These are phyloP conservation scores for Artibeus jamaicensis DNA, from an alignment of 2,797 vertebrate species.

Conservation along the genomic window DNA sequence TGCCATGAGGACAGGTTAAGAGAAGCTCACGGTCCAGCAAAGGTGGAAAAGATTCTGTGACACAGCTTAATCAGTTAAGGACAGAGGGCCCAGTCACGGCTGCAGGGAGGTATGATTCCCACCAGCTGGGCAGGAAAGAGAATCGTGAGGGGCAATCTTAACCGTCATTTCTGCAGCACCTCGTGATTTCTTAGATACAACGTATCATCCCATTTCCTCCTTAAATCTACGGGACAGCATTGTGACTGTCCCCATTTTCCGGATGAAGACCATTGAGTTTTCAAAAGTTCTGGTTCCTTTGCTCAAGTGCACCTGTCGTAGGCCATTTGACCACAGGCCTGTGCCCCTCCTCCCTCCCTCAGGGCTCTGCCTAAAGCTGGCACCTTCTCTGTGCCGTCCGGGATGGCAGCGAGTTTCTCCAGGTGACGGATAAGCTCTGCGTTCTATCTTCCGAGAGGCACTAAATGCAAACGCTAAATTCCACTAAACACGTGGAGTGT, in stretches of 20 bases:
- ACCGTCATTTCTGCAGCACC: fast-evolving
- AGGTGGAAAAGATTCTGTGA: background rate
- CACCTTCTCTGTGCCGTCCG: background rate
- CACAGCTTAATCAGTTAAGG: fast-evolving
- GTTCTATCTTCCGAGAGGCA: background rate
- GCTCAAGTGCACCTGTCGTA: too few relatives aligned
- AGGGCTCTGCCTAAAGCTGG: background rate
- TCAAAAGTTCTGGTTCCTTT: fast-evolving
- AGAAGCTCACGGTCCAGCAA: background rate
- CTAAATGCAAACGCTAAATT: background rate
- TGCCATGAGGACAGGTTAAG: background rate
- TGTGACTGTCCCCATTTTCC: background rate
- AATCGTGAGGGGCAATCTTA: fast-evolving
- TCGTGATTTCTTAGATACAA: background rate
- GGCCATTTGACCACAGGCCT: background rate
- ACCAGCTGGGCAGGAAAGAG: background rate
- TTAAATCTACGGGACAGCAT: fast-evolving
- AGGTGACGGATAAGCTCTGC: fast-evolving
- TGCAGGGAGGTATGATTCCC: background rate
- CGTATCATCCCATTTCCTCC: background rate
- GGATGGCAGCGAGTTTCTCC: background rate
- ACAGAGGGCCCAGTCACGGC: background rate
- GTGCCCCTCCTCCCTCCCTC: too few relatives aligned
- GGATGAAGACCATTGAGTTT: background rate
- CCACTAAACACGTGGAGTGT: background rate